Percentiles rank a stretch among this genome's conserved stretches.
These are phyloP conservation scores for Sylvicola cinctus DNA, from an alignment of 2,888 invertebrate genomes.

Conservation along the genomic window DNA sequence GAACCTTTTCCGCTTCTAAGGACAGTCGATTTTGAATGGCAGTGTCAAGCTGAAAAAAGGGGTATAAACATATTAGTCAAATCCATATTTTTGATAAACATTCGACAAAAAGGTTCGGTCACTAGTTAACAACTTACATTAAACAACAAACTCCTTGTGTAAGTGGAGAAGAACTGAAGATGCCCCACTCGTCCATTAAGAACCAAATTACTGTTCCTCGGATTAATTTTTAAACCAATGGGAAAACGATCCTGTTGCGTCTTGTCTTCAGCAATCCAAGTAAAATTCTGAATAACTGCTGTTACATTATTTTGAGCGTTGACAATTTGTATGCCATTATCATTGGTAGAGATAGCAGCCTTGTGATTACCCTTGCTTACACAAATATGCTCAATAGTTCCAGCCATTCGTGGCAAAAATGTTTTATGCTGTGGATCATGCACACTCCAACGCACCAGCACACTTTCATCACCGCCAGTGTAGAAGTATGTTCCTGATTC, in stretches of 20 bases:
- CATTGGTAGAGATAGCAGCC: slow-evolving; percentile 29
- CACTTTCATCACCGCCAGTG: slow-evolving; percentile 59
- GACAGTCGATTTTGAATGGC: slow-evolving; percentile 47
- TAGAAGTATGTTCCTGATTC: slow-evolving; percentile 40
- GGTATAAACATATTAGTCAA: slow-evolving; percentile 4
- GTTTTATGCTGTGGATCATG: slow-evolving; percentile 27
- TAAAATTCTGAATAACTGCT: slow-evolving; percentile 44
- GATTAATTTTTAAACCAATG: slow-evolving; percentile 30
- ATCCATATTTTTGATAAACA: slow-evolving; percentile 1
- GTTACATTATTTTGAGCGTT: slow-evolving; percentile 30
- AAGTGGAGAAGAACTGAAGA: slow-evolving; percentile 49
- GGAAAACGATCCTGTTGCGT: slow-evolving; percentile 27
- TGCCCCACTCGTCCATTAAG: slow-evolving; percentile 53
- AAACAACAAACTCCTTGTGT: slow-evolving; percentile 41
- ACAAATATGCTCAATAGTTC: neutral
- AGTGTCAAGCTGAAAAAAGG: slow-evolving; percentile 38
- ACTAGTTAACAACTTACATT: slow-evolving; percentile 34
- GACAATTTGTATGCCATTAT: slow-evolving; percentile 44
- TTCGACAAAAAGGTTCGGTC: neutral
- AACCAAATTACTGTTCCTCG: slow-evolving; percentile 39
- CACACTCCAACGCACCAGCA: slow-evolving; percentile 54
- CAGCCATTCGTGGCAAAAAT: neutral
- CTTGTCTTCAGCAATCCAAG: slow-evolving; percentile 30
- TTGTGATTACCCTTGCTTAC: neutral
- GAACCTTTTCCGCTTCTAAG: slow-evolving; percentile 32